Evolutionary conservation across 2,888 invertebrate species (phyloP).

Genomic region (Ectropis crepuscularia): DNA sequence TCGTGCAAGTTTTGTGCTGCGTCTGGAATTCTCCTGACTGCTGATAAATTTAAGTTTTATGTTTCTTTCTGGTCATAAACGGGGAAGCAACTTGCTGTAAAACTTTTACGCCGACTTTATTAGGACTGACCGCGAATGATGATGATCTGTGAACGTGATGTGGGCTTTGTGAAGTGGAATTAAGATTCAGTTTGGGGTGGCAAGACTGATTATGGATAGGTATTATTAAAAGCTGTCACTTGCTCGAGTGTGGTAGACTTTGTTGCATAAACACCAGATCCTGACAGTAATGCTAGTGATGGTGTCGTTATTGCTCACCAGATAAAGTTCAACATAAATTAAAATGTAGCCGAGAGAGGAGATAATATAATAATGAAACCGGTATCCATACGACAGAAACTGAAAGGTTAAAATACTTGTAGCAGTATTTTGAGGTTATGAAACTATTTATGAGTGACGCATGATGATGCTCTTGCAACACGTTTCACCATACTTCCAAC

Average conservation of each 20-base stretch:
- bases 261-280: slow-evolving; percentile 10
- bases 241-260: slow-evolving; percentile 9
- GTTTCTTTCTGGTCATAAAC: slow-evolving; percentile 49
- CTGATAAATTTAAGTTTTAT: slow-evolving; percentile 57
- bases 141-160: slow-evolving; percentile 3
- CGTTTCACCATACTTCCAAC: too few relatives aligned
- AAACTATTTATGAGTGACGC: too few relatives aligned
- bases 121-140: slow-evolving; percentile 42
- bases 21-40: slow-evolving; percentile 5
- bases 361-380: background rate
- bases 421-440: too few relatives aligned
- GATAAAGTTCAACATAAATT: background rate
- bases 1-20: background rate
- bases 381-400: too few relatives aligned
- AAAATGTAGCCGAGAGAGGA: background rate
- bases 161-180: background rate
- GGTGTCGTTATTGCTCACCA: background rate
- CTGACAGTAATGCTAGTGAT: background rate
- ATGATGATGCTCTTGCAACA: too few relatives aligned
- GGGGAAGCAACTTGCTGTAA: slow-evolving; percentile 64
- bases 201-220: background rate
- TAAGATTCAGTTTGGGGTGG: slow-evolving; percentile 6
- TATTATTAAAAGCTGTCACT: slow-evolving; percentile 12
- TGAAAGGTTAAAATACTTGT: too few relatives aligned
- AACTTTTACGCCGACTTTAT: slow-evolving; percentile 60